Evolutionary conservation across 2,888 invertebrate species (phyloP).

Genomic region (Hyles lineata): DNA sequence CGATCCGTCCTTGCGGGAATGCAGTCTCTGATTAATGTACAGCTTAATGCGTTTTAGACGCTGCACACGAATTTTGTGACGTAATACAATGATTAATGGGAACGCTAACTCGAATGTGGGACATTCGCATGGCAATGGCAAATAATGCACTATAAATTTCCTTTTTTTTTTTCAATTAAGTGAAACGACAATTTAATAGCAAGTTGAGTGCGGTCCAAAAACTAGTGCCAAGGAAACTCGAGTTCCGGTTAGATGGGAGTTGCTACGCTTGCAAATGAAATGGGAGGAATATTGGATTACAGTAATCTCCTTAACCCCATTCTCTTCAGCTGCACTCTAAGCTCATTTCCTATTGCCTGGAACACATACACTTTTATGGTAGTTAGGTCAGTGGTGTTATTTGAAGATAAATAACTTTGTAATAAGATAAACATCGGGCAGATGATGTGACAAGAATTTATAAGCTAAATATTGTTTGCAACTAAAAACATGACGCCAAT

Average conservation of each 20-base stretch:
- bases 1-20: constrained; percentile 18
- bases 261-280: neutral
- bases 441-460: too few relatives aligned
- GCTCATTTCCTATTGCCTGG: neutral
- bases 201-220: neutral
- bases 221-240: neutral
- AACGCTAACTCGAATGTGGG: constrained; percentile 7
- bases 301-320: neutral
- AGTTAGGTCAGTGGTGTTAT: neutral
- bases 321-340: neutral
- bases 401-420: neutral
- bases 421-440: neutral
- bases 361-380: neutral
- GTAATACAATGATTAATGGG: neutral
- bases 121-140: neutral
- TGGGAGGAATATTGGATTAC: neutral
- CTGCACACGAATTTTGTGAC: neutral
- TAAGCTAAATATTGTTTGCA: too few relatives aligned
- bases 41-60: constrained; percentile 1
- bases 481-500: too few relatives aligned
- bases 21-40: constrained; percentile 14
- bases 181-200: neutral
- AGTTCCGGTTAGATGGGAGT: neutral
- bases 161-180: neutral
- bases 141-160: neutral